These are phyloP conservation scores for Erebia aethiops DNA, from an alignment of 2,888 invertebrate species.

Conservation along the genomic window DNA sequence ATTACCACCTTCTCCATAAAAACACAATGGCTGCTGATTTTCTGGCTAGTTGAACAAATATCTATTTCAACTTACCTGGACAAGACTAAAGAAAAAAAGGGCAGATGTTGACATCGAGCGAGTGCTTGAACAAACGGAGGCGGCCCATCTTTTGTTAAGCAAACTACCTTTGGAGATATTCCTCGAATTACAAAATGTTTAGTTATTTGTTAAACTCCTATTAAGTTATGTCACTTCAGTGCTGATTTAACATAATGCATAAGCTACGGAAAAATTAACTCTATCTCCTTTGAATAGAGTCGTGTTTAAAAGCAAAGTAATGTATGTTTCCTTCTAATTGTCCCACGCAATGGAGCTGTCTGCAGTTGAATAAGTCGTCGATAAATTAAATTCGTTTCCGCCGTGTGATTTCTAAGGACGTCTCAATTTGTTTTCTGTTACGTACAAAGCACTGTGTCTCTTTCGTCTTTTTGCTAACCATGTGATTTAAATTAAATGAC, in stretches of 20 bases:
- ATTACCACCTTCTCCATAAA: conserved; percentile 59
- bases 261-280: conserved; percentile 37
- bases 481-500: conserved; percentile 61
- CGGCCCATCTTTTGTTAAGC: conserved; percentile 71
- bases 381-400: conserved; percentile 83
- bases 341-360: conserved; percentile 69
- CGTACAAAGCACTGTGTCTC: conserved; percentile 53
- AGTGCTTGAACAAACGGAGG: conserved; percentile 72
- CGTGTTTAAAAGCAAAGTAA: conserved; percentile 31
- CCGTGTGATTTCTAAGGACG: conserved; percentile 74
- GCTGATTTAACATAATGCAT: conserved; percentile 18
- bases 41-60: conserved; percentile 82
- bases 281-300: conserved; percentile 44
- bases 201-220: conserved; percentile 82
- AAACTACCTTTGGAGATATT: conserved; percentile 77
- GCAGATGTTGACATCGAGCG: conserved; percentile 76
- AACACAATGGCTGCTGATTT: conserved; percentile 75
- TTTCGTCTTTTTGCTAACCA: conserved; percentile 48
- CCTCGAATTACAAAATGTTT: conserved; percentile 79
- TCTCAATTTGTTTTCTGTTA: conserved; percentile 78
- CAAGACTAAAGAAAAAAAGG: conserved; percentile 58
- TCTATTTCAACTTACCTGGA: conserved; percentile 70
- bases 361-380: conserved; percentile 73
- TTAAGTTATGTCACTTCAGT: conserved; percentile 60
- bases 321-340: conserved; percentile 65